phyloP scores from a whole-genome alignment of 2,797 vertebrate genomes.

The Rhinichthys osculus region DNA sequence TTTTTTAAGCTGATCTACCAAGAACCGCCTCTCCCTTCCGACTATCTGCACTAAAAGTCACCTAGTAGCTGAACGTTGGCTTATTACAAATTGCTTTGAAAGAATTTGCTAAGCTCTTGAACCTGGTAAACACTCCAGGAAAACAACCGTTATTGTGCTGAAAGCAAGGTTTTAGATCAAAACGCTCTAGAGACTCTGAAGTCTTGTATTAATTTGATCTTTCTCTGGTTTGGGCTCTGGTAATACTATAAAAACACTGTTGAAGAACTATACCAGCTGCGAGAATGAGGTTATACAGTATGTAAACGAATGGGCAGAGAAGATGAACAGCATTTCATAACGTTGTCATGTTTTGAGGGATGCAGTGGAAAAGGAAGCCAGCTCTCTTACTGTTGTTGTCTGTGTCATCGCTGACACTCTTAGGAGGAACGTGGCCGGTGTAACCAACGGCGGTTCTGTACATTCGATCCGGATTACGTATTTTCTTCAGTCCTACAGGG shows the following conservation, averaged over 20 bases:
- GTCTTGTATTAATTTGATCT: constrained; percentile 28
- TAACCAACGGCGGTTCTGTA: constrained; percentile 83
- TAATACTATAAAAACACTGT: constrained; percentile 10
- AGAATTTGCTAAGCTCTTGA: constrained; percentile 57
- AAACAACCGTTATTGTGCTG: constrained; percentile 31
- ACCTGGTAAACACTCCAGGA: constrained; percentile 40
- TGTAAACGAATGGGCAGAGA: constrained; percentile 56
- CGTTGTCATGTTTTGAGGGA: constrained; percentile 42
- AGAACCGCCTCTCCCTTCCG: constrained; percentile 37
- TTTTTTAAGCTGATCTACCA: constrained; percentile 56
- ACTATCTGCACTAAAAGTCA: constrained; percentile 43
- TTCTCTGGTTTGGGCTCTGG: constrained; percentile 21
- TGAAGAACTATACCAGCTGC: constrained; percentile 30
- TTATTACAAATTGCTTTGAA: constrained; percentile 59
- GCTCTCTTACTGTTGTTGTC: constrained; percentile 83
- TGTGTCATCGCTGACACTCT: constrained; percentile 79
- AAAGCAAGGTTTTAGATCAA: constrained; percentile 29
- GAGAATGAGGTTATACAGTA: constrained; percentile 40
- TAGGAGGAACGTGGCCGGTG: constrained; percentile 82
- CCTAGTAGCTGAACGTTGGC: constrained; percentile 46
- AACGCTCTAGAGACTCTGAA: not conserved
- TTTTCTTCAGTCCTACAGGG: constrained; percentile 83
- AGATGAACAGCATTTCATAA: constrained; percentile 54
- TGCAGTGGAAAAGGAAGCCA: constrained; percentile 54
- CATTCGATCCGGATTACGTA: constrained; percentile 85